Base-by-base conservation (phyloP, 2,113 vertebrate species). In the Bubo scandiacus region DNA sequence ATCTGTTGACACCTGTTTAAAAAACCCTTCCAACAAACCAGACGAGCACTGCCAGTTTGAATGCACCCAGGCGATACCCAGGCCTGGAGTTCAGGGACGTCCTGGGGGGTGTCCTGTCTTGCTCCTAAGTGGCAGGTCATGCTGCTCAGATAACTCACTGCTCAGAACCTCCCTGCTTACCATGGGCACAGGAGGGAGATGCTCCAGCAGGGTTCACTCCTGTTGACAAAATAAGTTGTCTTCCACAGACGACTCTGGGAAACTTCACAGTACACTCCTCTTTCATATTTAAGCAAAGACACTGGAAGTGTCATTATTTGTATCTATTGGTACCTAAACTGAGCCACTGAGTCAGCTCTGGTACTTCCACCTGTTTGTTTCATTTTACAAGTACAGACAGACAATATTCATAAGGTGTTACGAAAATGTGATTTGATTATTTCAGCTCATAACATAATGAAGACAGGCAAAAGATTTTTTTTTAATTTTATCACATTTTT, bases 121-220 rank as follows among this genome's bases (percentile, higher is more conserved):
- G 20, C 47, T 81, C 40, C 52, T 12, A 15, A 38, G 23, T 9
- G 29, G 65, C 25, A 36, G 13, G 38, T 75, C 38, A 25, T 4
- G 0, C 27, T 42, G 38, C 67, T 42, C 42, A 10, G 36, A 18
- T 0, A 3, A 18, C 13, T 16, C 47, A n/a, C 1, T 1, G 4
- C 54, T 81, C 45, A 15, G 73, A 23, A 58, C 29, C 13, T 58
- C 30, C 25, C 11, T 75, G 63, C 32, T 34, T 17, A 25, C 29
- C 27, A 40, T 0, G 0, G n/a, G 55, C 73, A 81, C 27, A 79
- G 6, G 20, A 68, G 17, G 8, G 25, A 86, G 25, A 77, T 52
- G 8, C 30, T 86, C 15, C 68, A 85, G 38, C 32, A 51, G 68
- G 14, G 81, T 40, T 92, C 40, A 66, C 7, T 86, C 16, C 21